Base-by-base conservation (phyloP, 2,888 invertebrate species). In the Stenodema calcarata region DNA sequence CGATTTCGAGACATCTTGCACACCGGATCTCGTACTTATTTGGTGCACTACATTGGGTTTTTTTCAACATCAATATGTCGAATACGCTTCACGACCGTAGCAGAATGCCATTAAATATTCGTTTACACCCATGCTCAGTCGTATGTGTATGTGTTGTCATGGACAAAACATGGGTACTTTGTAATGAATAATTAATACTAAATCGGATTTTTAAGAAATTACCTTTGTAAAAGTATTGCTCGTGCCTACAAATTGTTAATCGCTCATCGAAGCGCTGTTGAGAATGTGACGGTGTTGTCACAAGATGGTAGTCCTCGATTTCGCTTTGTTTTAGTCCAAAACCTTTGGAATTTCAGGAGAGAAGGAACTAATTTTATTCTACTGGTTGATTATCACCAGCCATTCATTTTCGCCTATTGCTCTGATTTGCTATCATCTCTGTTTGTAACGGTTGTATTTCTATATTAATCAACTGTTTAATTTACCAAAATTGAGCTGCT, bases 251-350 rank as follows among this genome's bases (percentile, higher is more conserved):
- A 87, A 88, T 87, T 87, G 87, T 87, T 87, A 88, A 88, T 87
- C 88, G 89, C 89, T 89, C 89, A 89, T 89, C 89, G 89, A 86
- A 87, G 89, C 89, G 89, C 89, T 89, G 89, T 89, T 89, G 88
- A 88, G 69, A 85, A 78, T 82, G 87, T 87, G 87, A 81, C 87
- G 82, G 70, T 81, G 28, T 27, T 69, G 87, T 88, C 86, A 87
- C 87, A 86, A 78, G 73, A 85, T 75, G 86, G 87, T 88, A 87
- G 88, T 86, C 76, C 84, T 30, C 30, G 69, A 78, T 70, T 86
- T 44, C 16, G 12, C 42, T 86, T 70, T 42, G 42, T 54, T 83
- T 87, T 54, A 86, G 47, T 73, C 84, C 47, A 75, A 86, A 86
- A 81, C 35, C 44, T 44, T n/a, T 80, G 30, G 27, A 70, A 86